Conservation (phyloP, 2,888 invertebrate species). For the Tortricodes alternella region DNA sequence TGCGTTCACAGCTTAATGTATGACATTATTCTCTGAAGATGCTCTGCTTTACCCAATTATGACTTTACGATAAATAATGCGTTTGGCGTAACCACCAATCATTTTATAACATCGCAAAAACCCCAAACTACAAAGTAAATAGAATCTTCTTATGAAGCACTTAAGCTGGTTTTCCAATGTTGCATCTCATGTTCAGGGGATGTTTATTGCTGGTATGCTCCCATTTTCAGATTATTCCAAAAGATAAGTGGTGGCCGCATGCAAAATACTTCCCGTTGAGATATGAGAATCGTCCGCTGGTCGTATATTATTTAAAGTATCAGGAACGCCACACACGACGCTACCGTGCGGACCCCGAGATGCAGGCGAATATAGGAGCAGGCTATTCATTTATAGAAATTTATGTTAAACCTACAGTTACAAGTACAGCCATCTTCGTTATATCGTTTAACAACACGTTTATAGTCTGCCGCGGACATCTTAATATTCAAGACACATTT, state of each 20-base stretch:
- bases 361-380: slow-evolving; percentile 19
- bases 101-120: slow-evolving; percentile 33
- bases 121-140: slow-evolving; percentile 22
- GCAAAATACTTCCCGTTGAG: slow-evolving; percentile 79
- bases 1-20: slow-evolving; percentile 52
- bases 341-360: slow-evolving; percentile 28
- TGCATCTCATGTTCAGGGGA: slow-evolving; percentile 29
- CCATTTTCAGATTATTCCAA: slow-evolving; percentile 74
- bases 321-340: slow-evolving; percentile 38
- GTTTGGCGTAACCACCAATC: slow-evolving; percentile 47
- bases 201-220: slow-evolving; percentile 50
- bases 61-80: slow-evolving; percentile 74
- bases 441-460: not conserved
- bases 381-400: slow-evolving; percentile 25
- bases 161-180: slow-evolving; percentile 33
- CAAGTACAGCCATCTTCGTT: slow-evolving; percentile 22
- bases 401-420: slow-evolving; percentile 25
- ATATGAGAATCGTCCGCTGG: slow-evolving; percentile 71
- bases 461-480: too few species aligned
- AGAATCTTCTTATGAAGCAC: not conserved
- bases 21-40: slow-evolving; percentile 60
- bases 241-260: slow-evolving; percentile 76
- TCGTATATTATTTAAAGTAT: slow-evolving; percentile 45
- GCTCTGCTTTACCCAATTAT: slow-evolving; percentile 62
- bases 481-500: not conserved